Conservation (phyloP, 2,888 invertebrate species). For the Apodemia hepburni region DNA sequence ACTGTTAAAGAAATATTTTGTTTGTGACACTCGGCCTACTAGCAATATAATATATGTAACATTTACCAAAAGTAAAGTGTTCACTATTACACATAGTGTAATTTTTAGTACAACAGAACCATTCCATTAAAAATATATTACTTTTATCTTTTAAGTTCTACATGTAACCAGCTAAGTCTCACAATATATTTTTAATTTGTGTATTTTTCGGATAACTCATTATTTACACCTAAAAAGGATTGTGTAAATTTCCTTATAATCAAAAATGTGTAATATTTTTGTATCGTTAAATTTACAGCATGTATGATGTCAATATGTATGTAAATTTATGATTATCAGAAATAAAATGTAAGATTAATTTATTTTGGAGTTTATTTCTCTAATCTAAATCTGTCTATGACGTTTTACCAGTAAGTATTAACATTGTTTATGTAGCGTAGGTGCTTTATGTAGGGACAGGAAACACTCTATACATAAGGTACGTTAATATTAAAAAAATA, state of each 20-base stretch:
- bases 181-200: conserved; percentile 13
- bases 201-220: conserved; percentile 17
- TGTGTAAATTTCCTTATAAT: conserved; percentile 8
- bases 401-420: conserved; percentile 55
- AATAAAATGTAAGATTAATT: conserved; percentile 70
- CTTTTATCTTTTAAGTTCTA: conserved; percentile 31
- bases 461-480: conserved; percentile 66
- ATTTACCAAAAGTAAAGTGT: conserved; percentile 60
- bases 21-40: conserved; percentile 35
- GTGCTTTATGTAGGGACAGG: conserved; percentile 68
- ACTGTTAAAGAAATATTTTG: conserved; percentile 31
- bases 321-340: conserved; percentile 54
- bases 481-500: conserved; percentile 34
- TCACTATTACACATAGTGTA: conserved; percentile 42
- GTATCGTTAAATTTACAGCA: conserved; percentile 68
- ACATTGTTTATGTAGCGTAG: conserved; percentile 45
- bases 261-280: conserved; percentile 61
- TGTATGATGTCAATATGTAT: conserved; percentile 58
- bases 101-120: conserved; percentile 45
- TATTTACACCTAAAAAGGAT: conserved; percentile 14
- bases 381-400: conserved; percentile 23
- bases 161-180: conserved; percentile 19
- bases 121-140: conserved; percentile 44
- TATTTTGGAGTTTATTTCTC: conserved; percentile 41
- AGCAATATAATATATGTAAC: conserved; percentile 31